These are phyloP conservation scores for Blastobasis lacticolella DNA, from an alignment of 2,888 invertebrate genomes.

Conservation along the genomic window DNA sequence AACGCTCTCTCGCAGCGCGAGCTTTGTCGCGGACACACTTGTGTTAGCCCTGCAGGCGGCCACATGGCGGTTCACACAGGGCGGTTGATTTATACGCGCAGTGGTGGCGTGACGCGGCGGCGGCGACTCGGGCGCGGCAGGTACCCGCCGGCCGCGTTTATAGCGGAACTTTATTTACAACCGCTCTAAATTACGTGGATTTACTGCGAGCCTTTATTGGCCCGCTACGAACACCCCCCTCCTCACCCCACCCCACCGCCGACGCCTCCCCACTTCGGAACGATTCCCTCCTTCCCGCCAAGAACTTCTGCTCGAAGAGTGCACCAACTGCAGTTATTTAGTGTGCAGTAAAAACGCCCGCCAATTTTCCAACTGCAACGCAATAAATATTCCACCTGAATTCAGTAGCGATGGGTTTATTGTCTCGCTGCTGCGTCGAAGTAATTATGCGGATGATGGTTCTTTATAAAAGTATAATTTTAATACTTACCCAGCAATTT, in stretches of 20 bases:
- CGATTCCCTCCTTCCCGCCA: constrained; percentile 38
- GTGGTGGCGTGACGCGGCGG: constrained; percentile 21
- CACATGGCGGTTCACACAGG: constrained; percentile 46
- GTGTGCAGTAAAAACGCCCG: constrained; percentile 39
- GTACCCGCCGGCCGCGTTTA: constrained; percentile 60
- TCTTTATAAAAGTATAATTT: no score
- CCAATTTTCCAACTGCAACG: constrained; percentile 18
- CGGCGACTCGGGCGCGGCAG: constrained; percentile 50
- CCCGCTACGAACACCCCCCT: constrained; percentile 48
- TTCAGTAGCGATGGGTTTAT: no score
- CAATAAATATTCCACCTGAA: no score
- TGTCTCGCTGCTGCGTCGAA: no score
- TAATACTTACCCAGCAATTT: no score
- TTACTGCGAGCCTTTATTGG: constrained; percentile 72
- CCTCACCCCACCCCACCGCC: constrained; percentile 30
- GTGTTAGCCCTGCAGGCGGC: no score
- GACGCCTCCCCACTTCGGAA: constrained; percentile 29
- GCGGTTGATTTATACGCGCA: constrained; percentile 35
- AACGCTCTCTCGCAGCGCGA: no score
- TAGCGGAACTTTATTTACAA: constrained; percentile 71
- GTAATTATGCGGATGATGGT: no score
- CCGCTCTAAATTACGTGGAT: constrained; percentile 73
- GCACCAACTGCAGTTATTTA: constrained; percentile 44
- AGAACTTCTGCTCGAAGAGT: constrained; percentile 36
- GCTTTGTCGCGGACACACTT: no score